phyloP scores from a whole-genome alignment of 2,113 vertebrate genomes.

The Columbina picui region DNA sequence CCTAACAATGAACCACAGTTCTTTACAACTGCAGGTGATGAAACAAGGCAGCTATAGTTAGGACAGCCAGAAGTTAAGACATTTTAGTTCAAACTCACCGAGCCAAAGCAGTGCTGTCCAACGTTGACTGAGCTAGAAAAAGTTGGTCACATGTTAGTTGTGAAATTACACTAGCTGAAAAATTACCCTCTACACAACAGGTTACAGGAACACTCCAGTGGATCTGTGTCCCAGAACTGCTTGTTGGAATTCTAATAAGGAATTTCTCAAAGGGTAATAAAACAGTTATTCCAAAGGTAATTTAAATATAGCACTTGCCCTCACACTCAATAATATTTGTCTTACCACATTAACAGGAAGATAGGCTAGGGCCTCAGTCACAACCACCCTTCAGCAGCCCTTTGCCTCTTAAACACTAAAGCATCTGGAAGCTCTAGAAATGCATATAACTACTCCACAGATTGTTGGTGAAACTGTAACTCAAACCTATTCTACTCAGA shows the following conservation, averaged over 20 bases:
- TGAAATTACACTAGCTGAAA: neutral
- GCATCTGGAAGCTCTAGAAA: neutral
- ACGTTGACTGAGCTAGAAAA: neutral
- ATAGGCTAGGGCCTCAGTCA: neutral
- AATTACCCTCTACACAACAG: neutral
- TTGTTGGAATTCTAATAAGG: neutral
- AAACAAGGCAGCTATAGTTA: neutral
- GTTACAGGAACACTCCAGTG: neutral
- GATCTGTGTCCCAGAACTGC: neutral
- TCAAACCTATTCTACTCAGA: neutral
- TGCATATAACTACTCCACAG: neutral
- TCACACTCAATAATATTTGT: neutral
- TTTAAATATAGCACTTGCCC: neutral
- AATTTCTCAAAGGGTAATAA: neutral
- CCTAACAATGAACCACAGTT: rapidly evolving
- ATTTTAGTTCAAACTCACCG: constrained; percentile 32
- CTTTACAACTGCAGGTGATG: neutral
- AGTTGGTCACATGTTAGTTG: neutral
- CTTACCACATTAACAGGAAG: neutral
- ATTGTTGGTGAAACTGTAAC: neutral
- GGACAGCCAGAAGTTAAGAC: neutral
- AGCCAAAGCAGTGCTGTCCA: neutral
- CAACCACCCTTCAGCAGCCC: neutral
- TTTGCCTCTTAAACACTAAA: neutral
- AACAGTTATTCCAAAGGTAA: neutral